A percentile compares a stretch with the other conserved stretches of the same genome.
These are phyloP conservation scores for Coenonympha glycerion DNA, from an alignment of 2,888 invertebrate species.

Conservation along the genomic window DNA sequence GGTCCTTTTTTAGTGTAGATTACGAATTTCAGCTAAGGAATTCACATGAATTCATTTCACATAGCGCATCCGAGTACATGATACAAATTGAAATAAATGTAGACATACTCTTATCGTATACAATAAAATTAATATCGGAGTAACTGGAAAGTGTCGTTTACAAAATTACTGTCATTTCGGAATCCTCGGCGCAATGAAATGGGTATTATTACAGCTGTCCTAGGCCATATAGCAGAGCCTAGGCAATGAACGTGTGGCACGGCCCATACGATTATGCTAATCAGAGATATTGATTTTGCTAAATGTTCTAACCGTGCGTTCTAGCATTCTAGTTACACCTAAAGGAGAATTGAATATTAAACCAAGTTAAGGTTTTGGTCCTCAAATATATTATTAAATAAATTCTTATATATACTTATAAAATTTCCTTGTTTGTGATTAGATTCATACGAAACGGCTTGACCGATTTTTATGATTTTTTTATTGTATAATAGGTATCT, in stretches of 20 bases:
- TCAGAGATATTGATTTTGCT: slow-evolving; percentile 8
- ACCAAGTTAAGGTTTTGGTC: background rate
- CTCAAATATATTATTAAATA: background rate
- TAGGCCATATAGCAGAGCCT: background rate
- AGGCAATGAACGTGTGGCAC: slow-evolving; percentile 1
- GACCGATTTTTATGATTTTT: too few relatives aligned
- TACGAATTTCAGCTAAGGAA: too few relatives aligned
- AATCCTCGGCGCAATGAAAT: background rate
- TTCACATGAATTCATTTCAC: too few relatives aligned
- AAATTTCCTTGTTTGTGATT: too few relatives aligned
- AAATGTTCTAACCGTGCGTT: background rate
- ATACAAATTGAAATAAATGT: background rate
- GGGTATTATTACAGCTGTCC: background rate
- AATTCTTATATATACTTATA: too few relatives aligned
- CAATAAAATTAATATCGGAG: slow-evolving; percentile 13
- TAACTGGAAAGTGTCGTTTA: slow-evolving; percentile 13
- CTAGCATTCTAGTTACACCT: background rate
- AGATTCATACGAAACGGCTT: too few relatives aligned
- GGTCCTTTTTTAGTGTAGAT: too few relatives aligned
- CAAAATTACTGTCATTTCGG: slow-evolving; percentile 10
- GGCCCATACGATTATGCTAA: slow-evolving; percentile 9
- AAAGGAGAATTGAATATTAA: background rate
- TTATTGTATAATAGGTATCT: too few relatives aligned
- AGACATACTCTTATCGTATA: slow-evolving; percentile 3
- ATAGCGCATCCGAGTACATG: too few relatives aligned